These are phyloP conservation scores for Sapajus apella DNA, from an alignment of 2,113 vertebrate species.

Conservation along the genomic window DNA sequence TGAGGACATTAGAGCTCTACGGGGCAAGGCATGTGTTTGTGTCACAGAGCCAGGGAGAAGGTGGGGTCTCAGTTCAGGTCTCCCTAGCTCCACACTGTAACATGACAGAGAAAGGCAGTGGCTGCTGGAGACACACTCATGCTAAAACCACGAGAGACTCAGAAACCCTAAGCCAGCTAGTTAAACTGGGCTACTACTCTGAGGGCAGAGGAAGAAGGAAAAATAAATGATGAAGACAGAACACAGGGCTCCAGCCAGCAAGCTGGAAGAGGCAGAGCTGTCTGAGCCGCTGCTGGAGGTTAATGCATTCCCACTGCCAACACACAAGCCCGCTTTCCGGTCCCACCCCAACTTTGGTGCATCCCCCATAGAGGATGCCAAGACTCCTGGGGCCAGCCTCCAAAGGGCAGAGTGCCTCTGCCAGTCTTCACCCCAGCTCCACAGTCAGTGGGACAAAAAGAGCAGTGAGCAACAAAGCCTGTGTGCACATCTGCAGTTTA, in stretches of 20 bases:
- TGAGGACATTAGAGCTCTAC: accelerated
- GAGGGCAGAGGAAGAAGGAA: background rate
- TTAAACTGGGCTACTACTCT: background rate
- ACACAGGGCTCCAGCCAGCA: background rate
- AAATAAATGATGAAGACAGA: background rate
- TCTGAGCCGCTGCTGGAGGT: too few species aligned
- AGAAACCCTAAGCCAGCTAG: too few species aligned
- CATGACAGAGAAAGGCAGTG: background rate
- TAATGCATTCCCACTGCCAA: background rate
- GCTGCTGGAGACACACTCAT: accelerated
- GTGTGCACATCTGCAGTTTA: accelerated
- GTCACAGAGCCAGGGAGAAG: background rate
- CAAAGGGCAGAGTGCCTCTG: background rate
- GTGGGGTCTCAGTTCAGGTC: background rate
- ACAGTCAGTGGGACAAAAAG: background rate
- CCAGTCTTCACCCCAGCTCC: background rate
- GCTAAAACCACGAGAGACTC: background rate
- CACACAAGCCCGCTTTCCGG: background rate
- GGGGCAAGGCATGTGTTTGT: background rate
- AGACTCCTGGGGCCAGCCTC: background rate
- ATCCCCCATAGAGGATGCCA: background rate
- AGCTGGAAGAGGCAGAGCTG: background rate
- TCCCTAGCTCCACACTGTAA: background rate
- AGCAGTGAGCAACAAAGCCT: accelerated
- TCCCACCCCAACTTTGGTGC: background rate